phyloP scores from a whole-genome alignment of 1,140 invertebrate species.

The Trachymyrmex septentrionalis region DNA sequence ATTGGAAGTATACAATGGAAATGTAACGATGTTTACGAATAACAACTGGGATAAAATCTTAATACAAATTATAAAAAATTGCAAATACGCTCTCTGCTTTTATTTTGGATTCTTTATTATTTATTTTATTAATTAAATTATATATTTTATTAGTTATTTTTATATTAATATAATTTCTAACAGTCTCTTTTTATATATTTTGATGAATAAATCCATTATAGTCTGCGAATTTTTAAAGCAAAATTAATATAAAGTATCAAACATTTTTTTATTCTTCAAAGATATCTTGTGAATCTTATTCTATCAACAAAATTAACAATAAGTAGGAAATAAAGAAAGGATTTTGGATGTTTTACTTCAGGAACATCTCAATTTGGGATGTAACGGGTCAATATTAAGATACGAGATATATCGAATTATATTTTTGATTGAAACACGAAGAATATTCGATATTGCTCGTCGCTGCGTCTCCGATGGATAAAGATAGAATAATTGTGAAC shows the following conservation, averaged over 20 bases:
- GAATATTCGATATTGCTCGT: slow-evolving; percentile 58
- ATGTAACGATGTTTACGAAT: background rate
- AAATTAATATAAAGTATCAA: slow-evolving; percentile 14
- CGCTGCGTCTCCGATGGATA: slow-evolving; percentile 40
- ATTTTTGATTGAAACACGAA: slow-evolving; percentile 63
- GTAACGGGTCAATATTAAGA: slow-evolving; percentile 24
- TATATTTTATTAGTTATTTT: slow-evolving; percentile 33
- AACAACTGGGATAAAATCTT: background rate
- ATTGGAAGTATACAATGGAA: background rate
- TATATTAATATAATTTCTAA: slow-evolving; percentile 18
- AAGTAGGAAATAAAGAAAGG: background rate
- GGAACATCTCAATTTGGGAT: slow-evolving; percentile 5
- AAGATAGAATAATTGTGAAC: slow-evolving; percentile 34
- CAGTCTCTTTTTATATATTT: background rate
- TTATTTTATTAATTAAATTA: slow-evolving; percentile 43
- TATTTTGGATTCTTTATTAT: slow-evolving; percentile 15
- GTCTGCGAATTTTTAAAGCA: background rate
- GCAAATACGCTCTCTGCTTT: background rate
- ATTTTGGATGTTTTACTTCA: background rate
- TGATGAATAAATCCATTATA: background rate
- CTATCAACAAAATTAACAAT: background rate
- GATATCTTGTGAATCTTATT: background rate
- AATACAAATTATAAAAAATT: background rate
- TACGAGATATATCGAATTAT: slow-evolving; percentile 55
- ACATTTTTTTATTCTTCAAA: background rate